A percentile compares a stretch with the other conserved stretches of the same genome.
Conservation (phyloP, 2,888 invertebrate genomes). For the Yponomeuta plumbellus region DNA sequence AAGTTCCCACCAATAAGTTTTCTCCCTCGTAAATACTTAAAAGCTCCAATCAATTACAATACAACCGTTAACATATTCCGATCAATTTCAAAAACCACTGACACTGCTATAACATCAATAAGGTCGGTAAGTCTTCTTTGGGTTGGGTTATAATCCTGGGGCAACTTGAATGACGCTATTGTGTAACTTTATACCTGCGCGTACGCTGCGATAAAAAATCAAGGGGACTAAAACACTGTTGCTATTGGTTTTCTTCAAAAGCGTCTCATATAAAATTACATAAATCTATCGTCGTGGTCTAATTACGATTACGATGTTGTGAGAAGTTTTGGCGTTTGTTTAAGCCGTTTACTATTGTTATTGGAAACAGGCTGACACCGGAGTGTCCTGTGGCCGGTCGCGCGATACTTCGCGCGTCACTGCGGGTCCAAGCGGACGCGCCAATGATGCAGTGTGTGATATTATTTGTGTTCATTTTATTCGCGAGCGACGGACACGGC, state of each 20-base stretch:
- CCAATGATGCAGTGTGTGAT: not conserved
- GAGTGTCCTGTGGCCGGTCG: not conserved
- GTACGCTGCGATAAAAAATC: not conserved
- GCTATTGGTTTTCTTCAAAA: not conserved
- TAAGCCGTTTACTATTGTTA: not conserved
- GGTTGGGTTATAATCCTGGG: not conserved
- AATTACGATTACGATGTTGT: not conserved
- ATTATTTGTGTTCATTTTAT: slow-evolving; percentile 37
- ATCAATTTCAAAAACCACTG: not conserved
- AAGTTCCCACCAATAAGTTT: not conserved
- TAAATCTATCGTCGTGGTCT: not conserved
- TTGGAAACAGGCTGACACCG: not conserved
- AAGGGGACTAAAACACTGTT: too few species aligned
- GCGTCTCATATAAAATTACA: not conserved
- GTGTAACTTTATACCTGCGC: not conserved
- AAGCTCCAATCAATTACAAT: not conserved
- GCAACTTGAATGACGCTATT: not conserved
- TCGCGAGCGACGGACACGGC: slow-evolving; percentile 38
- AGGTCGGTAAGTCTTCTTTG: not conserved
- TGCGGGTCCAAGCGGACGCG: not conserved
- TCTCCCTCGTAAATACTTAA: not conserved
- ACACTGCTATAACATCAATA: not conserved
- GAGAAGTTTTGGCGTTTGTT: not conserved
- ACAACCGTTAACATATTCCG: not conserved
- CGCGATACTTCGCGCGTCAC: not conserved